These are phyloP conservation scores for Megaustenia siamemsis DNA, from an alignment of 2,888 invertebrate genomes.

Conservation along the genomic window DNA sequence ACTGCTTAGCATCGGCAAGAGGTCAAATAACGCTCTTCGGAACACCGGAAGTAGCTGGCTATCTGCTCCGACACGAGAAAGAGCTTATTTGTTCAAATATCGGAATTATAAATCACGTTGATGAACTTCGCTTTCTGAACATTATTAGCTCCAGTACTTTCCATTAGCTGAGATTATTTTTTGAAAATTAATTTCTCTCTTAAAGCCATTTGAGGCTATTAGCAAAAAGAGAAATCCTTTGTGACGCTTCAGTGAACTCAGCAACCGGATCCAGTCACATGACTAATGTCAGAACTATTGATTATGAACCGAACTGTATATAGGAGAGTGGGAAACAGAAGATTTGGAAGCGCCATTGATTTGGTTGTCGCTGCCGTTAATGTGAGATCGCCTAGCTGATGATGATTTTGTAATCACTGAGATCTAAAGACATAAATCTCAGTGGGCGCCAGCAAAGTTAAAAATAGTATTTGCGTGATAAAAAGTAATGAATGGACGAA, in stretches of 20 bases:
- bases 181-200: not conserved
- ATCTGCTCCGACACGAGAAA: not conserved
- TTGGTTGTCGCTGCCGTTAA: not conserved
- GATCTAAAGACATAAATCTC: too few relatives aligned
- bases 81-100: not conserved
- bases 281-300: not conserved
- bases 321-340: not conserved
- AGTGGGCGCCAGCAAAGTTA: too few relatives aligned
- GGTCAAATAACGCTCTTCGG: conserved; percentile 3
- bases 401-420: too few relatives aligned
- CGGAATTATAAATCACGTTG: not conserved
- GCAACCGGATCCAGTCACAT: not conserved
- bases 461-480: too few relatives aligned
- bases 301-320: not conserved
- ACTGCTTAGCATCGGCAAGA: not conserved
- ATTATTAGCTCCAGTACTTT: not conserved
- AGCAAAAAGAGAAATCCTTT: not conserved
- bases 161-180: not conserved
- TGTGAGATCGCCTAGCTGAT: not conserved
- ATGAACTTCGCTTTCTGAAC: not conserved
- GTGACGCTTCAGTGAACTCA: not conserved
- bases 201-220: too few relatives aligned
- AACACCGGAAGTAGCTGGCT: not conserved
- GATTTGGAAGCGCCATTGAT: not conserved
- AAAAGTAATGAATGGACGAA: too few relatives aligned